Percentiles rank a stretch among this genome's conserved stretches.
Evolutionary conservation across 2,113 vertebrate species (phyloP).

Genomic region (Cavia aperea): DNA sequence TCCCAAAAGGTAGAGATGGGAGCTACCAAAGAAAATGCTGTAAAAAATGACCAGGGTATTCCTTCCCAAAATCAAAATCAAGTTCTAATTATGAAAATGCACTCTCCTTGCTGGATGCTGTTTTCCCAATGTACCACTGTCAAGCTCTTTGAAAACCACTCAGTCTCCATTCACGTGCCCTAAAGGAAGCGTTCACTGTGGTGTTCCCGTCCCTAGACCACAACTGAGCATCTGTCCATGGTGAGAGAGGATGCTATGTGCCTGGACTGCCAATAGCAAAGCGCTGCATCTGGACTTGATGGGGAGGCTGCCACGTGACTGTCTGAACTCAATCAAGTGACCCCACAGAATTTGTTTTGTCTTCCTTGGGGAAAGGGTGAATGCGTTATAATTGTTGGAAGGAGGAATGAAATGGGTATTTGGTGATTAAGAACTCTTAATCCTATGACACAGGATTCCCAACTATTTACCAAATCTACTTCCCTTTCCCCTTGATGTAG

Average conservation of each 20-base stretch:
- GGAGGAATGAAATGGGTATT: neutral
- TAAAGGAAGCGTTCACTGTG: neutral
- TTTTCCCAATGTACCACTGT: neutral
- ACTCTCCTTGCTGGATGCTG: neutral
- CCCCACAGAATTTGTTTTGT: neutral
- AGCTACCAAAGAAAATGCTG: neutral
- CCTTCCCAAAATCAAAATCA: neutral
- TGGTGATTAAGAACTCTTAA: neutral
- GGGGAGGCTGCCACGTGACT: neutral
- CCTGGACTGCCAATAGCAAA: neutral
- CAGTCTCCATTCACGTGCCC: neutral
- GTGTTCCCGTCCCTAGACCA: fast-evolving
- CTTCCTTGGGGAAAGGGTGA: neutral
- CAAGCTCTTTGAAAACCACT: fast-evolving
- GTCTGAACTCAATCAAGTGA: neutral
- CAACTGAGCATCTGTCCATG: neutral
- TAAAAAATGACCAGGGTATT: neutral
- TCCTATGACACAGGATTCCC: neutral
- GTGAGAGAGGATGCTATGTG: neutral
- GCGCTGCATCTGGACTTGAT: neutral
- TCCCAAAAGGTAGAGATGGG: neutral
- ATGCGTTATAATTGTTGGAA: neutral
- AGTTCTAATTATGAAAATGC: neutral
- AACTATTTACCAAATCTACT: neutral
- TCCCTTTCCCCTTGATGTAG: neutral